Conservation (phyloP, 53 echinoderm and acorn worm genomes). For the Holothuria leucospilota region DNA sequence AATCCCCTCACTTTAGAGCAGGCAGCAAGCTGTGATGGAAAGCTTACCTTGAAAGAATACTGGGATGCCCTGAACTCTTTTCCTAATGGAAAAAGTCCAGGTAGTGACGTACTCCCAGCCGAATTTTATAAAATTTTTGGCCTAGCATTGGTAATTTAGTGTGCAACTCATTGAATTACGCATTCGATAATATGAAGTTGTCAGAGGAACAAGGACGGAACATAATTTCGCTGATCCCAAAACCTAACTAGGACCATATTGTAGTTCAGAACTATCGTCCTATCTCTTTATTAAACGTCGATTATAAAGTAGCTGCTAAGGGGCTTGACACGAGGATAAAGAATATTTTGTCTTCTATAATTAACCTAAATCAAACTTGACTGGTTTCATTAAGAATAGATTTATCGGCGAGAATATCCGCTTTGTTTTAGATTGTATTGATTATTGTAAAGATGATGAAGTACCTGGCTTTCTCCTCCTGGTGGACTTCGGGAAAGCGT, state of each 20-base stretch:
- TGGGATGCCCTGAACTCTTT: neutral
- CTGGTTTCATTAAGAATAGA: slow-evolving; percentile 52
- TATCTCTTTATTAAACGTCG: too few species aligned
- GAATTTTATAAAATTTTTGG: slow-evolving; percentile 8
- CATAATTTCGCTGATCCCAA: neutral
- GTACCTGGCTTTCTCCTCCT: too few species aligned
- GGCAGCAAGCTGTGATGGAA: neutral
- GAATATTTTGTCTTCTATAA: neutral
- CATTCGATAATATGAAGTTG: neutral
- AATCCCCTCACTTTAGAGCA: neutral
- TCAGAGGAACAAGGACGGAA: neutral
- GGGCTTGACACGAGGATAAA: neutral
- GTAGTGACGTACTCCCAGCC: neutral
- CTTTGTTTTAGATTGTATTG: slow-evolving; percentile 46
- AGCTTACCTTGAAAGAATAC: neutral
- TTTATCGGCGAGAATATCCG: too few species aligned
- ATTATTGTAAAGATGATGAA: slow-evolving; percentile 14
- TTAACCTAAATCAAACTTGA: slow-evolving; percentile 16
- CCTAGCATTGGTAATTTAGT: neutral
- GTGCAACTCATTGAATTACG: neutral
- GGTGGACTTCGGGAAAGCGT: too few species aligned
- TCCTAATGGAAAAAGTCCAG: too few species aligned
- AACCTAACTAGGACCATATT: slow-evolving; percentile 4
- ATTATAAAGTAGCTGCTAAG: neutral
- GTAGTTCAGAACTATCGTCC: slow-evolving; percentile 1